phyloP scores from a whole-genome alignment of 2,888 invertebrate genomes.

The Rhagonycha lutea region DNA sequence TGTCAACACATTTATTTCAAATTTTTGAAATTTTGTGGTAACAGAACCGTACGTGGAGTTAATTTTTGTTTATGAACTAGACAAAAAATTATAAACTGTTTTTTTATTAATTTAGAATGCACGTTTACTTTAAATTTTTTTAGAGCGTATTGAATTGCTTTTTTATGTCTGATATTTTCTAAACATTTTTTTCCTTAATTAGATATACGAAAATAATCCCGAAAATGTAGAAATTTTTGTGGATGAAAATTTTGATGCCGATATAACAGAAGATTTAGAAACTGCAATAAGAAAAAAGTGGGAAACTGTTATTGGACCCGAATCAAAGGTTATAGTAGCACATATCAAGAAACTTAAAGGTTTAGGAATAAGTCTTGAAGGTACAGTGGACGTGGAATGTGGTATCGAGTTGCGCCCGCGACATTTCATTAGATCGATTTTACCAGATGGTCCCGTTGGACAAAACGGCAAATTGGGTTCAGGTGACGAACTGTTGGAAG shows the following conservation, averaged over 20 bases:
- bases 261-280: slow-evolving; percentile 54
- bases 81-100: too few relatives aligned
- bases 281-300: slow-evolving; percentile 79
- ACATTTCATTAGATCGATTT: slow-evolving; percentile 95
- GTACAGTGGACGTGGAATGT: slow-evolving; percentile 97
- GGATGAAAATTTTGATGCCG: slow-evolving; percentile 54
- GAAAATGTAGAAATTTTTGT: slow-evolving; percentile 54
- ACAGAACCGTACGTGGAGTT: too few relatives aligned
- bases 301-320: slow-evolving; percentile 78
- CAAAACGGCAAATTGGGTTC: slow-evolving; percentile 86
- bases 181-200: slow-evolving; percentile 22
- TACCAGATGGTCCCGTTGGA: slow-evolving; percentile 96
- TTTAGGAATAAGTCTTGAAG: slow-evolving; percentile 95
- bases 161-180: background rate
- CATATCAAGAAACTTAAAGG: slow-evolving; percentile 92
- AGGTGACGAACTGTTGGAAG: slow-evolving; percentile 96
- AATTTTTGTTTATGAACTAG: too few relatives aligned
- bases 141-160: background rate
- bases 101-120: background rate
- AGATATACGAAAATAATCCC: slow-evolving; percentile 51
- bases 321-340: slow-evolving; percentile 85
- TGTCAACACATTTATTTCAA: too few relatives aligned
- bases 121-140: background rate
- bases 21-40: too few relatives aligned
- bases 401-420: slow-evolving; percentile 97